These are phyloP conservation scores for Halictus rubicundus DNA, from an alignment of 1,140 invertebrate genomes.

Conservation along the genomic window DNA sequence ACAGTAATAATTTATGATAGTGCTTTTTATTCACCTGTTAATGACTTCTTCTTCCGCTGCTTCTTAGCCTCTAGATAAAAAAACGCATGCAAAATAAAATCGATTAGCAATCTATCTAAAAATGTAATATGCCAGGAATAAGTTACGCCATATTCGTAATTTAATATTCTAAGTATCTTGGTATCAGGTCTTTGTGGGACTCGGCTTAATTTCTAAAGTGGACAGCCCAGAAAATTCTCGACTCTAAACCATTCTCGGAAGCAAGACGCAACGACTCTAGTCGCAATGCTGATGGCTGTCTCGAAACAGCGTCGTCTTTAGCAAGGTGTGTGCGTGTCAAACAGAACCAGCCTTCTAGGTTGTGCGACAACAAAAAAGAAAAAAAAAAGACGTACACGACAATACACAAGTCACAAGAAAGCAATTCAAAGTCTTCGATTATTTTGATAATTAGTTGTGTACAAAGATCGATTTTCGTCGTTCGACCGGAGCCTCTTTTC, in stretches of 20 bases:
- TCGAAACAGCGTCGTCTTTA: neutral
- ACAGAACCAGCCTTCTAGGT: conserved; percentile 45
- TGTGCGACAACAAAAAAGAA: conserved; percentile 36
- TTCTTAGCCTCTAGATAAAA: conserved; percentile 93
- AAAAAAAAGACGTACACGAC: conserved; percentile 36
- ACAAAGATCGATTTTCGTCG: conserved; percentile 3
- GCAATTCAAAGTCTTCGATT: conserved; percentile 11
- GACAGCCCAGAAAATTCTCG: conserved; percentile 19
- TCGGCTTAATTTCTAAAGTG: conserved; percentile 40
- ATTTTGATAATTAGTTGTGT: neutral
- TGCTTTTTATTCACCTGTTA: conserved; percentile 87
- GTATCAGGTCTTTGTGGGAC: neutral
- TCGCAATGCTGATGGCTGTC: conserved; percentile 2
- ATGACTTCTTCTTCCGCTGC: conserved; percentile 93
- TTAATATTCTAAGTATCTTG: conserved; percentile 3
- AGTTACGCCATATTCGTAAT: conserved; percentile 49
- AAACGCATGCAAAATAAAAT: conserved; percentile 84
- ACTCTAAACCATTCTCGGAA: neutral
- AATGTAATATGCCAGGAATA: conserved; percentile 64
- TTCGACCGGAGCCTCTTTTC: neutral
- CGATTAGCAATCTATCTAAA: conserved; percentile 81
- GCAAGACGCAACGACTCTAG: too few species aligned
- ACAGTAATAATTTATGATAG: conserved; percentile 69
- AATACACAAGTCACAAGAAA: conserved; percentile 41
- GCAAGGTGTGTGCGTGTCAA: neutral